Base-by-base conservation (phyloP, 2,797 vertebrate genomes). In the Poecilia picta region DNA sequence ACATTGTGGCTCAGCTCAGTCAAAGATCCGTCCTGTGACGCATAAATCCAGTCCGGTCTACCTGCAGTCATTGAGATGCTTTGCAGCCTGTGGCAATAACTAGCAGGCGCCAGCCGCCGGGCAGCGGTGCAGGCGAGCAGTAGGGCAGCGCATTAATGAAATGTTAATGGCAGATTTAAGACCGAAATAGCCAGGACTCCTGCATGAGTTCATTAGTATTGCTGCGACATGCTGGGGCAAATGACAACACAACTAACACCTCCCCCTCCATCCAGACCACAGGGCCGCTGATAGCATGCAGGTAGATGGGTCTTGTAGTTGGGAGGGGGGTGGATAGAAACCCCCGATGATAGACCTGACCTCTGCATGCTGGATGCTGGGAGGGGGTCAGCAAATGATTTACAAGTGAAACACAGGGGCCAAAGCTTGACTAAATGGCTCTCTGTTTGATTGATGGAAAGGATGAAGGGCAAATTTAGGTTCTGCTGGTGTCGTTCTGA, bases 101-200 rank as follows among this genome's bases (percentile, higher is more conserved):
- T 97, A 97, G 97, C 97, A 96, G 96, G 86, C 84, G 73, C 81
- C 89, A 84, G 91, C 87, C 81, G 95, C 87, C 94, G 95, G 49
- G 89, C 95, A 90, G 95, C 88, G 94, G 95, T 53, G 89, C 95
- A 90, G 92, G 94, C 95, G 90, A 96, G 95, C 95, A 95, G 97
- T 95, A 97, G 96, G 97, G 96, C 96, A 76, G 94, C 95, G 94
- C 96, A 96, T 98, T 99, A 99, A 98, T 97, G 97, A 97, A 98
- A 97, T 96, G 97, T 97, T 99, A 99, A 99, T 99, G 98, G 97
- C 96, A 95, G 97, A 97, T 98, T 97, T 97, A 98, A 96, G 97
- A 97, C 97, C 96, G 93, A 97, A 98, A 99, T 97, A 97, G 95
- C 92, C 95, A 91, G 96, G 92, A 97, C 97, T 96, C 96, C 97